These are phyloP conservation scores for Hiodon tergisus DNA, from an alignment of 2,113 vertebrate species.

Conservation along the genomic window DNA sequence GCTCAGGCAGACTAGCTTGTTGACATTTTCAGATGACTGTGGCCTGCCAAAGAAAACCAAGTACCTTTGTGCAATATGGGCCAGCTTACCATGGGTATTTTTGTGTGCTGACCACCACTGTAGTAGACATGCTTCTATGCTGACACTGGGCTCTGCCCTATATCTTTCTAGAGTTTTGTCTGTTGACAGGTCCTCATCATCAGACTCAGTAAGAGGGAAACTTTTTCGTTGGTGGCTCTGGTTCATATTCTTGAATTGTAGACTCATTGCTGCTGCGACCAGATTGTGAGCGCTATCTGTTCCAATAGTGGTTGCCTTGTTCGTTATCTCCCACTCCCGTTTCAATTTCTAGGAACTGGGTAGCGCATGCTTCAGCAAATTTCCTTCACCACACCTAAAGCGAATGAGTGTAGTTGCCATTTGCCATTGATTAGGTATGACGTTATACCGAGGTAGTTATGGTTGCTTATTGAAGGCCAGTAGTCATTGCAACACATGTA, in stretches of 20 bases:
- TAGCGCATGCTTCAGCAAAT: too few species aligned
- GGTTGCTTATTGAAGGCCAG: constrained; percentile 24
- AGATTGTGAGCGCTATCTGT: constrained; percentile 22
- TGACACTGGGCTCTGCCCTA: too few species aligned
- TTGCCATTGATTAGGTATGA: constrained; percentile 13
- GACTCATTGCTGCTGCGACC: neutral
- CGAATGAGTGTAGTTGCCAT: neutral
- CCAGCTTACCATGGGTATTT: neutral
- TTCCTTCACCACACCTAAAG: neutral
- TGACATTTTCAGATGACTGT: constrained; percentile 17
- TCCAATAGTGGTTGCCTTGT: too few species aligned
- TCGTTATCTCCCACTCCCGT: too few species aligned
- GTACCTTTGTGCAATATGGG: constrained; percentile 6
- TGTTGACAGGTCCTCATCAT: too few species aligned
- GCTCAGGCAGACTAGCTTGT: constrained; percentile 13
- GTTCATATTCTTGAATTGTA: neutral
- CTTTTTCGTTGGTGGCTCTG: too few species aligned
- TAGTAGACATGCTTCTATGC: too few species aligned
- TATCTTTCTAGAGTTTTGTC: too few species aligned
- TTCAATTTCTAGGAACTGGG: too few species aligned
- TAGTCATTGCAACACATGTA: constrained; percentile 15
- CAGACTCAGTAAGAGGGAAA: too few species aligned
- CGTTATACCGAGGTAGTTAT: constrained; percentile 22
- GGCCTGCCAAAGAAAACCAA: constrained; percentile 23
- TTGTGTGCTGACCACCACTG: too few species aligned